phyloP scores from a whole-genome alignment of 1,140 invertebrate species.

The Hylyphantes graminicola region DNA sequence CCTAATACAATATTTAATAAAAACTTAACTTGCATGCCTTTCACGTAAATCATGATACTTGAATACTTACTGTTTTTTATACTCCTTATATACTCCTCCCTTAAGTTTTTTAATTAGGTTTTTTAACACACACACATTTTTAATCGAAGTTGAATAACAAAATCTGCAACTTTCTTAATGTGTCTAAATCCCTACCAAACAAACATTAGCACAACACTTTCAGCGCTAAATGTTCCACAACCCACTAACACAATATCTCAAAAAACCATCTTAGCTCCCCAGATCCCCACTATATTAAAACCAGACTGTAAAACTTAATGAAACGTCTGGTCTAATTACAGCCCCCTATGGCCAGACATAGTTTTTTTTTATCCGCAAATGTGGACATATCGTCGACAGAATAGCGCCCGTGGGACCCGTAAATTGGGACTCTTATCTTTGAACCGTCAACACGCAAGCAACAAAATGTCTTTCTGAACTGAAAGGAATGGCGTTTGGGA shows the following conservation, averaged over 20 bases:
- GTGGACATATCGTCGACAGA: slow-evolving; percentile 45
- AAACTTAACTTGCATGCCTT: too few species aligned
- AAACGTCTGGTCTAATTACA: slow-evolving; percentile 50
- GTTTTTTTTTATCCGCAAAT: slow-evolving; percentile 31
- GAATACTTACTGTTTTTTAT: too few species aligned
- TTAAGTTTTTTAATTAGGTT: too few species aligned
- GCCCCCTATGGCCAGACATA: slow-evolving; percentile 11
- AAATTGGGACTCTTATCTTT: slow-evolving; percentile 45
- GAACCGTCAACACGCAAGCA: not conserved
- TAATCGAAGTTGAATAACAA: too few species aligned
- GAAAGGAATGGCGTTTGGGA: not conserved
- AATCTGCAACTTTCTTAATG: too few species aligned
- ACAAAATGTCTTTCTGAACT: slow-evolving; percentile 45
- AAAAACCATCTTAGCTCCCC: slow-evolving; percentile 27
- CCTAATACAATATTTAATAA: too few species aligned
- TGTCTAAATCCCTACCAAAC: too few species aligned
- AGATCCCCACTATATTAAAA: slow-evolving; percentile 10
- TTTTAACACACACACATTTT: too few species aligned
- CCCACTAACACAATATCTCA: slow-evolving; percentile 14
- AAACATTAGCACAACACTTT: not conserved
- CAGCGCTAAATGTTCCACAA: not conserved
- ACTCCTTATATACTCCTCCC: too few species aligned
- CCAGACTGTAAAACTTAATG: slow-evolving; percentile 51
- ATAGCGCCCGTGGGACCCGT: slow-evolving; percentile 24
- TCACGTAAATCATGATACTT: too few species aligned